Percentiles rank a stretch among this genome's conserved stretches.
Evolutionary conservation across 2,797 vertebrate species (phyloP).

Genomic region (Morus bassanus): DNA sequence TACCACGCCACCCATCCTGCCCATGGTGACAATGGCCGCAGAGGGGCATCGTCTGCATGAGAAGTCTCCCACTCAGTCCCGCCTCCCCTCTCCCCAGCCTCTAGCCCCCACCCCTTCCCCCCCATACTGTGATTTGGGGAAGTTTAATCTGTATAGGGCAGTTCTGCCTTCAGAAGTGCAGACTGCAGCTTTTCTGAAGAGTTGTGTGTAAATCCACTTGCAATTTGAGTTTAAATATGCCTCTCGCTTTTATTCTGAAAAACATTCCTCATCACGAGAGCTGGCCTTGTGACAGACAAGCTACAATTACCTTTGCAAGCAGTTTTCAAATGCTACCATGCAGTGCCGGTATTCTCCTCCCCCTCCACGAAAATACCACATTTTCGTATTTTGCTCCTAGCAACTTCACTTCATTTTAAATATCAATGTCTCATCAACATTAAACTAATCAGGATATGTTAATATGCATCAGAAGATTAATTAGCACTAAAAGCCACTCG

Average conservation of each 20-base stretch:
- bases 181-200: not conserved
- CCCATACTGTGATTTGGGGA: not conserved
- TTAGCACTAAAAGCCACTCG: not conserved
- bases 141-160: not conserved
- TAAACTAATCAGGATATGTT: not conserved
- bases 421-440: not conserved
- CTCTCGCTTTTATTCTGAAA: not conserved
- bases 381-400: not conserved
- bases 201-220: not conserved
- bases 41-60: not conserved
- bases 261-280: not conserved
- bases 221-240: not conserved
- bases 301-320: not conserved
- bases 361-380: fast-evolving
- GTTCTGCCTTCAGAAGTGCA: not conserved
- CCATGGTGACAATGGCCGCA: not conserved
- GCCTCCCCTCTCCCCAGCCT: not conserved
- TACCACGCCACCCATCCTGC: not conserved
- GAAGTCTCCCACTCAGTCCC: not conserved
- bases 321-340: not conserved
- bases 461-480: constrained; percentile 1
- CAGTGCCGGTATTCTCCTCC: not conserved
- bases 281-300: not conserved
- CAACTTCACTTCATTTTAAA: not conserved
- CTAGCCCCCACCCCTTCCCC: no score